A percentile compares a stretch with the other conserved stretches of the same genome.
phyloP scores from a whole-genome alignment of 2,113 vertebrate genomes.

The Acrocephalus arundinaceus region DNA sequence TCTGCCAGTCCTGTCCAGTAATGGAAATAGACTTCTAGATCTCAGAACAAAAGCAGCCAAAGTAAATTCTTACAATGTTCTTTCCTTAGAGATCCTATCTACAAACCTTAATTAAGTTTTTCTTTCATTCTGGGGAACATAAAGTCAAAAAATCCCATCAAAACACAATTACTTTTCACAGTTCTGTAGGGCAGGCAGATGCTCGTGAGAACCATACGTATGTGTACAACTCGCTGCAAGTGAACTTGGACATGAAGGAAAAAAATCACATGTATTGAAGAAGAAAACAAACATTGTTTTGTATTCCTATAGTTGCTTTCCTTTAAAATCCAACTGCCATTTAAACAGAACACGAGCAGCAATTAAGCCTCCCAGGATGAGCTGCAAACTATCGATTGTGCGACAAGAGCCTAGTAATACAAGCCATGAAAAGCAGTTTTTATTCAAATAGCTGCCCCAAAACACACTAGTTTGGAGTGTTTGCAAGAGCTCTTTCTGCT shows the following conservation, averaged over 20 bases:
- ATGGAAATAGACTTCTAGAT: not conserved
- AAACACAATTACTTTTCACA: slow-evolving; percentile 1
- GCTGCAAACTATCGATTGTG: not conserved
- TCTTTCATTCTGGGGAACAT: not conserved
- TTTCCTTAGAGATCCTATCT: not conserved
- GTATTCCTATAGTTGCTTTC: not conserved
- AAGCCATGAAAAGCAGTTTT: not conserved
- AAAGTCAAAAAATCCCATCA: not conserved
- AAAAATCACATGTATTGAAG: not conserved
- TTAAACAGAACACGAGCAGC: not conserved
- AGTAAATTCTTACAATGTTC: not conserved
- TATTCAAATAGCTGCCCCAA: not conserved
- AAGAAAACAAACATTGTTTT: not conserved
- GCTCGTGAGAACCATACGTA: not conserved
- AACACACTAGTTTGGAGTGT: not conserved
- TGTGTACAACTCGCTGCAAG: not conserved
- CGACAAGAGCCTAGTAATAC: not conserved
- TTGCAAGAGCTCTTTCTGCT: not conserved
- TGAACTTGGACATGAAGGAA: not conserved
- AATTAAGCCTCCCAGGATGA: not conserved
- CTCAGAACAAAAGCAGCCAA: not conserved
- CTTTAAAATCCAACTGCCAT: not conserved
- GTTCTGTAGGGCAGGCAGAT: not conserved
- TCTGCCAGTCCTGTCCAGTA: not conserved
- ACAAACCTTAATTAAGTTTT: slow-evolving; percentile 31